A percentile compares a stretch with the other conserved stretches of the same genome.
Conservation (phyloP, 2,113 vertebrate species). For the Numida meleagris region DNA sequence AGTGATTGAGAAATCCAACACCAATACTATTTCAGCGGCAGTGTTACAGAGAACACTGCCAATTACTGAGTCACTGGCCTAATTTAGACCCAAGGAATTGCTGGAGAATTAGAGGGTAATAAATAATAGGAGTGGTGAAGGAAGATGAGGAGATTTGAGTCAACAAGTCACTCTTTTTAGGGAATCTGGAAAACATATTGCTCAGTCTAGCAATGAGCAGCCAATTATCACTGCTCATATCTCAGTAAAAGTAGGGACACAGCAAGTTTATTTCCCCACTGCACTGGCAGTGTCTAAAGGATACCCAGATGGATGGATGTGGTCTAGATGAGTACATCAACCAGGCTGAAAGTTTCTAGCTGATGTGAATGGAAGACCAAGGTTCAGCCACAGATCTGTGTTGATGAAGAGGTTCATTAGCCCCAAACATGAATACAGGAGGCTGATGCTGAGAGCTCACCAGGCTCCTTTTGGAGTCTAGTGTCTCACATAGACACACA, state of each 20-base stretch:
- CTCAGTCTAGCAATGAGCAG: neutral
- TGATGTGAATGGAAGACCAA: neutral
- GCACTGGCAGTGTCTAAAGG: neutral
- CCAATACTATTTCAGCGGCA: neutral
- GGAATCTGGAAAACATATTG: slow-evolving; percentile 45
- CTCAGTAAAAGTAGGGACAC: neutral
- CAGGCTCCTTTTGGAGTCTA: neutral
- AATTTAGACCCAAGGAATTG: slow-evolving; percentile 35
- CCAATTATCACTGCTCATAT: neutral
- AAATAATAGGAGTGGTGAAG: slow-evolving; percentile 49
- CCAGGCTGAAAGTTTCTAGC: neutral
- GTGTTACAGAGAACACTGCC: slow-evolving; percentile 23
- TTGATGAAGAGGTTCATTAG: fast-evolving
- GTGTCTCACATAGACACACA: fast-evolving
- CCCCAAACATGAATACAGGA: neutral
- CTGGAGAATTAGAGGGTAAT: slow-evolving; percentile 24
- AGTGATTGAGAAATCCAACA: neutral
- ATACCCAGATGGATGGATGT: neutral
- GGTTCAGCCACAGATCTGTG: neutral
- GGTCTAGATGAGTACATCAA: neutral
- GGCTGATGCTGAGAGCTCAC: neutral
- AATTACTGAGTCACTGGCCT: slow-evolving; percentile 49
- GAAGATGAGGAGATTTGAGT: neutral
- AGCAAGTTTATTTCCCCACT: neutral
- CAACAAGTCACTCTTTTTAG: neutral